Conservation (phyloP, 2,113 vertebrate genomes). For the Pantherophis guttatus region DNA sequence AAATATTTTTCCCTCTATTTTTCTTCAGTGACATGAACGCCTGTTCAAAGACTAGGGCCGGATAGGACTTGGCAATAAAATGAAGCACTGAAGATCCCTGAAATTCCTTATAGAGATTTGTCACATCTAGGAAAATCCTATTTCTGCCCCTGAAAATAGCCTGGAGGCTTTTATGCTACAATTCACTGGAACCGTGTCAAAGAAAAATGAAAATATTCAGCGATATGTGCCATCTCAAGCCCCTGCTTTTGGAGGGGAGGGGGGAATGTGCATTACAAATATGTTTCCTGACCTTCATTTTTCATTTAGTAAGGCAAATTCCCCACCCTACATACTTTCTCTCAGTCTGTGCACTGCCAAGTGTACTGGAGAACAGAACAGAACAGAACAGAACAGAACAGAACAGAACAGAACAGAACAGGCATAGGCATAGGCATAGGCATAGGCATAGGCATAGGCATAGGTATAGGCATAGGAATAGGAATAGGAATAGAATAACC, state of each 20-base stretch:
- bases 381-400: too few species aligned
- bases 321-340: background rate
- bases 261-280: background rate
- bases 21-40: background rate
- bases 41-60: background rate
- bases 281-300: background rate
- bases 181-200: background rate
- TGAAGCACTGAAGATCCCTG: background rate
- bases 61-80: background rate
- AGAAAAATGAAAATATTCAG: background rate
- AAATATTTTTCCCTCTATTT: background rate
- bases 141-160: background rate
- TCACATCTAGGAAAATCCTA: background rate
- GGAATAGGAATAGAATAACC: background rate
- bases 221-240: background rate
- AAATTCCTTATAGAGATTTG: background rate
- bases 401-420: background rate
- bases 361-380: background rate
- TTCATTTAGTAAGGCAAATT: background rate
- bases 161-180: background rate
- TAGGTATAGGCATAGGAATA: too few species aligned
- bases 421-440: too few species aligned
- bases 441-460: too few species aligned
- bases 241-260: background rate
- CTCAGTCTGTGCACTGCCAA: background rate